Evolutionary conservation across 2,113 vertebrate genomes (phyloP), one percentile per base, ranked within the genome.

Genomic region (Leptobrachium leishanense): DNA sequence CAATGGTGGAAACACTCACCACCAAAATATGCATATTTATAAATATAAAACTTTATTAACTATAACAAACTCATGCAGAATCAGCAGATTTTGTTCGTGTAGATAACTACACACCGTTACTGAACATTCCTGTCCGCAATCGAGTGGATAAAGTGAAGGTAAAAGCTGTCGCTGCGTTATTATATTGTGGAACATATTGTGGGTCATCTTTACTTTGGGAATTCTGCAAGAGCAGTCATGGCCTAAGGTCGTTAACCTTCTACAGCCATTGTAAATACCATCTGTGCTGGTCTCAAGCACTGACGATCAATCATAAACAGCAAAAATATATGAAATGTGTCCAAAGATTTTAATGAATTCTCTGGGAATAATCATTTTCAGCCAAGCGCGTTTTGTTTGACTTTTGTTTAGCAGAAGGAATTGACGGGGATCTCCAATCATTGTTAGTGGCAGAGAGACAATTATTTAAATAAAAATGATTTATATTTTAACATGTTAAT

Each of bases 391-490:
- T 70, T 77, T 68, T 70, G 57, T 77, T 12, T 13, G 55, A 63
- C 55, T 77, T 77, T 41, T n/a, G 68, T 62, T 62, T 70, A 63
- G n/a, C 46, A 42, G 13, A 8, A 44, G 31, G 43, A 77, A 63
- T 70, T 66, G 46, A 41, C 6, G 20, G 43, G 20, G 42, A 77
- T 77, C 54, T 77, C 66, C 44, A 54, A 70, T 77, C 42, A 54
- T 65, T 46, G 46, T 67, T 57, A 69, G 69, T 54, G 66, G 20
- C 41, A 8, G 68, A 63, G 55, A 77, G 66, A 70, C 42, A 63
- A 68, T 77, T 46, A 77, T 77, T 77, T 70, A 71, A 77, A 62
- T 77, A 77, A 77, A 77, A 77, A 63, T 77, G 76, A 77, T 77
- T 70, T 44, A 77, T 77, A 41, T 70, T 62, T 69, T 50, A 77